Evolutionary conservation across 1,140 invertebrate species (phyloP).

Genomic region (Drosophila arizonae): DNA sequence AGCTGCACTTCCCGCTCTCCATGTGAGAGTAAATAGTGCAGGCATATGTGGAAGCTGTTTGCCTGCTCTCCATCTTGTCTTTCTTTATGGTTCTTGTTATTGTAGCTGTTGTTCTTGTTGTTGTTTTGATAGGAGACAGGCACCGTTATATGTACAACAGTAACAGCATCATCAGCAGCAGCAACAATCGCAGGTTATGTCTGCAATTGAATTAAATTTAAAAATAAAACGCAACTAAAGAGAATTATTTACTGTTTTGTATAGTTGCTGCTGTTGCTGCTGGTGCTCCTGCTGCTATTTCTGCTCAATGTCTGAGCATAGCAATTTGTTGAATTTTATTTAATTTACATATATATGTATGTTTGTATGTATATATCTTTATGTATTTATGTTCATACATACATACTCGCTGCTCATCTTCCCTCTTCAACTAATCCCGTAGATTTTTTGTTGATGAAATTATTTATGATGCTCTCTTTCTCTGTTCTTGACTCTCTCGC

Average conservation of each 20-base stretch:
- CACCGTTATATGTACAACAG: constrained; percentile 61
- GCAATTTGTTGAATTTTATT: constrained; percentile 53
- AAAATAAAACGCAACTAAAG: constrained; percentile 48
- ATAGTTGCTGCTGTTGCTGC: constrained; percentile 45
- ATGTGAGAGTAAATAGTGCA: constrained; percentile 16
- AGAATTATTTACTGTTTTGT: constrained; percentile 42
- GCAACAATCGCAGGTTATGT: constrained; percentile 38
- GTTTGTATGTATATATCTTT: neutral
- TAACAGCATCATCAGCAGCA: constrained; percentile 22
- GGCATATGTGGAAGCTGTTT: constrained; percentile 29
- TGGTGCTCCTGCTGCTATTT: constrained; percentile 56
- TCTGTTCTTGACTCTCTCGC: neutral
- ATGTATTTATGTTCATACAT: neutral
- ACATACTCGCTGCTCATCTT: constrained; percentile 11
- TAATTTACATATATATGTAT: constrained; percentile 47
- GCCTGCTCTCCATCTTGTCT: constrained; percentile 47
- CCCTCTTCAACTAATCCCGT: constrained; percentile 44
- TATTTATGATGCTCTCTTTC: constrained; percentile 60
- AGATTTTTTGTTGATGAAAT: constrained; percentile 58
- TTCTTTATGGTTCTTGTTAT: constrained; percentile 3
- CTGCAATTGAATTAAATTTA: constrained; percentile 77
- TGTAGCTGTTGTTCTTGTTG: neutral
- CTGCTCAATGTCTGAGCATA: constrained; percentile 36
- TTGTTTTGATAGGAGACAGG: constrained; percentile 62
- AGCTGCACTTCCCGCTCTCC: constrained; percentile 54